Evolutionary conservation across 2,888 invertebrate genomes (phyloP), one percentile per base, ranked within the genome.

Genomic region (Phengaris arion): DNA sequence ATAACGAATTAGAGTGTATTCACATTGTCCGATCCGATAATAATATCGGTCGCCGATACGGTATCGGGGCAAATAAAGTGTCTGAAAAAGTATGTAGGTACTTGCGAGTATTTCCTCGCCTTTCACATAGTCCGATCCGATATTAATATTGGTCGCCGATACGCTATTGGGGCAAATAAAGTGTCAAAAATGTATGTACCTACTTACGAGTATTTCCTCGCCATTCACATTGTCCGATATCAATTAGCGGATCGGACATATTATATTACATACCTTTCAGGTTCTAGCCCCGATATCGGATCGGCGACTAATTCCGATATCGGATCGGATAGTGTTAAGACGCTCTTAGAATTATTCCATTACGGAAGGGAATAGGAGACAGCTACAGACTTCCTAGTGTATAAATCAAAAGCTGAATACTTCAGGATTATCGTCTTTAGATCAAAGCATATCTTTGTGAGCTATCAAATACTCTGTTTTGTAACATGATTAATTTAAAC

Each of bases 361-460:
- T 2, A 22, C 59, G 22, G 59, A 69, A 69, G n/a, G 69, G 2
- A 15, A 69, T 46, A 48, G 15, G 52, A 52, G 48, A n/a, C 15
- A 15, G 8, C 22, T 22, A 10, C 52, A 69, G 15, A 9, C 46
- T 48, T 51, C 70, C 10, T 70, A 51, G 15, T 15, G 22, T 52
- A 52, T 52, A 70, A 70, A 70, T 70, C 70, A 52, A 70, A 69
- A 70, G 35, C 70, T 35, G 10, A 70, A 70, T 51, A 51, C 6
- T 22, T 52, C 10, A 22, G 15, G 51, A 15, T 52, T 52, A 48
- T 0, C 6, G 10, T 48, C 70, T 70, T 48, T 15, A 7, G 22
- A 70, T 70, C 52, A 70, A 70, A 70, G 52, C 51, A 13, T 55
- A 55, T 46, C 7, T 45, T 46, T 68, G 45, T 35, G 1, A 59